phyloP scores from a whole-genome alignment of 2,888 invertebrate species.

The Caenorhabditis sp. region DNA sequence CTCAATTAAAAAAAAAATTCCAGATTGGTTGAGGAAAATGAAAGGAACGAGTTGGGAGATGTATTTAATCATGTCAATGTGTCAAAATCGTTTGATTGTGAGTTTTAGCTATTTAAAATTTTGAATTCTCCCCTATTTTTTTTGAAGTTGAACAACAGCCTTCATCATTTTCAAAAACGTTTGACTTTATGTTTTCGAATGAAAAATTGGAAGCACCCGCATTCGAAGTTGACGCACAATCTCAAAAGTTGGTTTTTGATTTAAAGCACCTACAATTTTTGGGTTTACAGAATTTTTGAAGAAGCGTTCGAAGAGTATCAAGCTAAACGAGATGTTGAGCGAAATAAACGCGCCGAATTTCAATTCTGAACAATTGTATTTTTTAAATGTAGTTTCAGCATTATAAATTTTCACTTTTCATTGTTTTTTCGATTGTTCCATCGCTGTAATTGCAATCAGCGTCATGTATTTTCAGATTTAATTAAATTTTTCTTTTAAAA shows the following conservation, averaged over 20 bases:
- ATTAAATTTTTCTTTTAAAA: too few species aligned
- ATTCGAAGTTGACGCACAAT: neutral
- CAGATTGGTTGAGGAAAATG: neutral
- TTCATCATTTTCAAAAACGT: neutral
- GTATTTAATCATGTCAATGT: neutral
- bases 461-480: too few species aligned
- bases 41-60: neutral
- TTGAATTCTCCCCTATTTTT: neutral
- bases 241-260: neutral
- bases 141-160: neutral
- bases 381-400: too few species aligned
- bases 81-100: too few species aligned
- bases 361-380: neutral
- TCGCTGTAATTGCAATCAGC: too few species aligned
- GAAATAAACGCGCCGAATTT: neutral
- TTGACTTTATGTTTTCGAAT: neutral
- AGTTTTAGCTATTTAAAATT: too few species aligned
- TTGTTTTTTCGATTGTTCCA: too few species aligned
- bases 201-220: neutral
- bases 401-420: too few species aligned
- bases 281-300: neutral
- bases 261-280: neutral
- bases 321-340: conserved; percentile 11
- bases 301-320: conserved; percentile 1
- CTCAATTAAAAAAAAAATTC: neutral